Percentiles rank a stretch among this genome's conserved stretches.
These are phyloP conservation scores for Sebastes nivosus DNA, from an alignment of 2,797 vertebrate genomes.

Conservation along the genomic window DNA sequence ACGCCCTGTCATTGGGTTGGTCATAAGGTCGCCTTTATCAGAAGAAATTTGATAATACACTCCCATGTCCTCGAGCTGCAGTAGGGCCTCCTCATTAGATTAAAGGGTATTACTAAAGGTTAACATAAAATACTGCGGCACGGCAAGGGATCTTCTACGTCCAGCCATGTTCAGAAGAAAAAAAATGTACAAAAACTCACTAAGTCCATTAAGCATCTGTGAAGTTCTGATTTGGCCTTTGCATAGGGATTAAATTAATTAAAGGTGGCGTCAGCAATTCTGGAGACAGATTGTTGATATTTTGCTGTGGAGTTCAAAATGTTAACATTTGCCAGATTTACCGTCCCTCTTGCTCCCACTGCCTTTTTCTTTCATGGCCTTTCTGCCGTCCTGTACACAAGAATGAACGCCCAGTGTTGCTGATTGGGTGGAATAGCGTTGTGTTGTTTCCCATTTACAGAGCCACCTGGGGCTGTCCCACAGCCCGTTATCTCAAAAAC, in stretches of 20 bases:
- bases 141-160: neutral
- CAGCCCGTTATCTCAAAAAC: too few relatives aligned
- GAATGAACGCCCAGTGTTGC: neutral
- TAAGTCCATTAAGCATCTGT: neutral
- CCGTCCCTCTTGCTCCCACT: neutral
- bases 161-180: neutral
- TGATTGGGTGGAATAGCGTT: neutral
- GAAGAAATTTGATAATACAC: constrained; percentile 39
- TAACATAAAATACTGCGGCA: constrained; percentile 12
- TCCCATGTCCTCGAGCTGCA: constrained; percentile 7
- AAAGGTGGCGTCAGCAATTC: neutral
- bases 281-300: neutral
- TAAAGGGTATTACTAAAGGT: constrained; percentile 39
- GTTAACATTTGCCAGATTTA: neutral
- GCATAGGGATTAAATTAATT: neutral
- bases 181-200: neutral
- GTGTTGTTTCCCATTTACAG: neutral
- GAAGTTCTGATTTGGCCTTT: neutral
- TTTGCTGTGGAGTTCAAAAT: neutral
- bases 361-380: neutral
- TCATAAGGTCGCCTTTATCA: constrained; percentile 25
- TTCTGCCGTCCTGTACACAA: neutral
- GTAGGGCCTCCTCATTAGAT: constrained; percentile 39
- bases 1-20: constrained; percentile 12
- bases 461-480: neutral